These are phyloP conservation scores for Acromyrmex echinatior DNA, from an alignment of 1,140 invertebrate species.

Conservation along the genomic window DNA sequence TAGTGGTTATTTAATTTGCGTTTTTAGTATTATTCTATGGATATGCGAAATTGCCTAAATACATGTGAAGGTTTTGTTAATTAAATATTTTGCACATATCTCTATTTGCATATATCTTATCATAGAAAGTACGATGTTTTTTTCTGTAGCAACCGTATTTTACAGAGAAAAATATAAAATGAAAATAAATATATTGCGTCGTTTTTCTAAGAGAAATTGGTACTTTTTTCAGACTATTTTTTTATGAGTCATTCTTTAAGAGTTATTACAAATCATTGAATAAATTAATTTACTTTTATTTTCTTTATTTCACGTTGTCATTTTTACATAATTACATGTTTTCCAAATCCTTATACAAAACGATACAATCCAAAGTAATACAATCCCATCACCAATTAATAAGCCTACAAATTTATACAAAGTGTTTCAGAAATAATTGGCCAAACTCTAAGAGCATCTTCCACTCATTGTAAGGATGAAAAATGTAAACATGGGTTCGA, in stretches of 20 bases:
- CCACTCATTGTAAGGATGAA: too few species aligned
- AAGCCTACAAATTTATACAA: background rate
- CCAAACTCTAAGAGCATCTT: too few species aligned
- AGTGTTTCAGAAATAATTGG: too few species aligned
- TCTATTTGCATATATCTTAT: conserved; percentile 29
- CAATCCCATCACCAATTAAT: background rate
- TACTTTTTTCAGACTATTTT: conserved; percentile 8
- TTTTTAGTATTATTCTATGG: conserved; percentile 47
- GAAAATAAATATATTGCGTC: background rate
- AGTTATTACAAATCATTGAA: background rate
- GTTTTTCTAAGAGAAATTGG: background rate
- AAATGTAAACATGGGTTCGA: too few species aligned
- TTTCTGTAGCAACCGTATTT: background rate
- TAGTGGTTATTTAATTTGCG: conserved; percentile 21
- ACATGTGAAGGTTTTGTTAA: conserved; percentile 45
- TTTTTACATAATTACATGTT: conserved; percentile 64
- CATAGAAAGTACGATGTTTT: background rate
- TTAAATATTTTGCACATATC: conserved; percentile 18
- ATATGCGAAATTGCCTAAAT: conserved; percentile 21
- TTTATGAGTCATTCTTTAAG: background rate
- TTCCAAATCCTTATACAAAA: conserved; percentile 10
- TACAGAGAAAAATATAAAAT: conserved; percentile 1
- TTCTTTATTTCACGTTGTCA: conserved; percentile 63
- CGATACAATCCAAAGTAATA: background rate
- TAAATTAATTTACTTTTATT: conserved; percentile 15